phyloP scores from a whole-genome alignment of 2,113 vertebrate species.

The Neopipo cinnamomea region DNA sequence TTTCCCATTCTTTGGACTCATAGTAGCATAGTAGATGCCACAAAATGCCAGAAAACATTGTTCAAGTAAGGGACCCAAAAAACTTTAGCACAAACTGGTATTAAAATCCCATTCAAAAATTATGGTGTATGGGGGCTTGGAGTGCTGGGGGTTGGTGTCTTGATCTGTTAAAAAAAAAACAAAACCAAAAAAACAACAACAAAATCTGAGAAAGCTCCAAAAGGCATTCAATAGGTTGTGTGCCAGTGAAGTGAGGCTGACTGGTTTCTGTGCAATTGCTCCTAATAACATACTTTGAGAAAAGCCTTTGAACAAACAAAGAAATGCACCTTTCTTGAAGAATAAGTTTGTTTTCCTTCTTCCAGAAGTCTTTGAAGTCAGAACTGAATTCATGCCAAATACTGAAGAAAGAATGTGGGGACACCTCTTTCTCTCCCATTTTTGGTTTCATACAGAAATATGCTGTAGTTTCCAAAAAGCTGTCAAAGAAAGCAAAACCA shows the following conservation, averaged over 20 bases:
- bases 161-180: not conserved
- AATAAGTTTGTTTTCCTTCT: slow-evolving; percentile 94
- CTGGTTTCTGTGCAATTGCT: not conserved
- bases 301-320: slow-evolving; percentile 65
- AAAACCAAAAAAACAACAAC: not conserved
- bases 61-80: not conserved
- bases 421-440: slow-evolving; percentile 92
- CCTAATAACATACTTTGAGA: slow-evolving; percentile 1
- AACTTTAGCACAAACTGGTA: not conserved
- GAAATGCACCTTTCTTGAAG: slow-evolving; percentile 89
- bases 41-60: not conserved
- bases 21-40: not conserved
- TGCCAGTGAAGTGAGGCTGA: not conserved
- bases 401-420: slow-evolving; percentile 90
- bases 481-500: slow-evolving; percentile 69
- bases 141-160: not conserved
- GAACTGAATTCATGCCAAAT: slow-evolving; percentile 97
- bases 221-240: not conserved
- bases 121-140: not conserved
- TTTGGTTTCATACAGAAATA: slow-evolving; percentile 95
- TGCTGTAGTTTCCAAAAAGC: slow-evolving; percentile 89
- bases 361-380: slow-evolving; percentile 97
- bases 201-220: not conserved
- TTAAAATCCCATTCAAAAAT: not conserved
- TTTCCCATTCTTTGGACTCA: not conserved